Base-by-base conservation (phyloP, 2,797 vertebrate species). In the Masticophis lateralis region DNA sequence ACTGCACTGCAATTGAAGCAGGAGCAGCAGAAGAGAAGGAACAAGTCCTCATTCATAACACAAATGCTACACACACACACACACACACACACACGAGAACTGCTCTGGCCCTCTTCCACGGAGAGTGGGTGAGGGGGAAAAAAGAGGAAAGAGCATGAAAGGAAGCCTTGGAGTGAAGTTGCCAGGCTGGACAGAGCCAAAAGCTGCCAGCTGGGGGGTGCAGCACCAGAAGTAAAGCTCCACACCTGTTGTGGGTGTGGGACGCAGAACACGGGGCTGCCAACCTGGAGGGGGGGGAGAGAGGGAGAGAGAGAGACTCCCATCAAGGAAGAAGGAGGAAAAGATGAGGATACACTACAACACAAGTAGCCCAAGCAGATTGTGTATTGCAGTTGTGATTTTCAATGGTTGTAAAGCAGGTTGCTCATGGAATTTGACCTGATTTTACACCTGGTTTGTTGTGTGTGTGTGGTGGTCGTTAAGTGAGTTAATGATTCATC, bases 221-320 rank as follows among this genome's bases (percentile, higher is more conserved):
- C 74, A 79, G 14, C 66, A 1, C 6, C n/a, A 18, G n/a, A 32
- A 1, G 27, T 3, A 32, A 74, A 74, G 37, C 74, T 5, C 74
- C 37, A 47, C 10, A 25, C 20, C 43, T 47, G 20, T 2, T 5
- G 20, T 25, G n/a, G 14, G 1, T 47, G 37, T 11, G 74, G 43
- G 37, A 5, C 2, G 2, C 43, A n/a, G 61, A 1, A 66, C 27
- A 5, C 1, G 0, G 61, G 27, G 28, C n/a, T 0, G 13, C 66
- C n/a, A 59, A 7, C 57, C 18, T 20, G 57, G 57, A 4, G 56
- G 56, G 14, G 56, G 4, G 14, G 0, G 14, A 4, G 4, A 4
- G 55, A 14, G 55, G 14, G 14, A 10, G 13, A 16, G 14, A 16
- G 56, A 56, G 56, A 56, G 56, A 5, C 13, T n/a, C 28, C 12